Percentiles rank a stretch among this genome's conserved stretches.
Evolutionary conservation across 2,888 invertebrate genomes (phyloP).

Genomic region (Ceratothoa steindachneri): DNA sequence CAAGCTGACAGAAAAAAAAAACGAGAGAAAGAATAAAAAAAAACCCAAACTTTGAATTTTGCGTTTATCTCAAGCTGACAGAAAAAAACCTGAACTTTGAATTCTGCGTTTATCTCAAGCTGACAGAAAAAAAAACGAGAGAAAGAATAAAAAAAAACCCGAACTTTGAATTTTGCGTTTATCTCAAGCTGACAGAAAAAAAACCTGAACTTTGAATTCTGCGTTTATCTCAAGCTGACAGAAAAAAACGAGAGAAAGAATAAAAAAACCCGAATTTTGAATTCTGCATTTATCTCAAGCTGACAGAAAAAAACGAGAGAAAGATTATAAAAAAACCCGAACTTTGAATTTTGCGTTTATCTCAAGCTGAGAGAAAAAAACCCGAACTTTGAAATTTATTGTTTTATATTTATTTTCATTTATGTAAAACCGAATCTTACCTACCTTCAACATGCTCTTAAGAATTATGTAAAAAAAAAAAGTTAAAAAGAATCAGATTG

Average conservation of each 20-base stretch:
- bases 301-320: not conserved
- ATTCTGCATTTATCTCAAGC: not conserved
- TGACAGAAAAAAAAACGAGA: not conserved
- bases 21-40: not conserved
- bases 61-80: not conserved
- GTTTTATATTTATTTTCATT: too few species aligned
- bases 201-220: slow-evolving; percentile 83
- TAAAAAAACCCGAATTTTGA: not conserved
- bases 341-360: too few species aligned
- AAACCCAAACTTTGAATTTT: not conserved
- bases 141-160: not conserved
- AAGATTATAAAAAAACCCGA: not conserved
- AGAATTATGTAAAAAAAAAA: too few species aligned
- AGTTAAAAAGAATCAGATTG: too few species aligned
- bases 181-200: too few species aligned
- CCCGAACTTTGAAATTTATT: slow-evolving; percentile 83
- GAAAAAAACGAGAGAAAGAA: not conserved
- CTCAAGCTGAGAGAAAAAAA: too few species aligned
- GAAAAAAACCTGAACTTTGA: not conserved
- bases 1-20: slow-evolving; percentile 58
- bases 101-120: not conserved
- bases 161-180: too few species aligned
- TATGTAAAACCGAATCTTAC: too few species aligned
- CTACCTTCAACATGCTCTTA: too few species aligned
- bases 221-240: slow-evolving; percentile 78